Evolutionary conservation across 2,797 vertebrate genomes (phyloP).

Genomic region (Austrolebias charrua): DNA sequence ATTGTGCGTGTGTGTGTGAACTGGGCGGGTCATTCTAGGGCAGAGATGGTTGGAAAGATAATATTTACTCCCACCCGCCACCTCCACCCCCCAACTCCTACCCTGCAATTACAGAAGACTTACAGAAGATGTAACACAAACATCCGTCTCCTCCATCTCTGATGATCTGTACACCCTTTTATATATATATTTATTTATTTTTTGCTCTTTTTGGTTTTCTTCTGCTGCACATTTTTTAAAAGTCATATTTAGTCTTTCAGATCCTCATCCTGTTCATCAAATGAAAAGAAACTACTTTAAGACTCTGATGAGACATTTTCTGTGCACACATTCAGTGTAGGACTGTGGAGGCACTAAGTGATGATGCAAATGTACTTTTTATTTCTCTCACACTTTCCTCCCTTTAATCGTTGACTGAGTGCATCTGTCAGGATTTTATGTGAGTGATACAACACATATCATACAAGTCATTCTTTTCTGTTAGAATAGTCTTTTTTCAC

Average conservation of each 20-base stretch:
- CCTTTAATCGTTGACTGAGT: slow-evolving; percentile 22
- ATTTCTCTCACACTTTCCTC: slow-evolving; percentile 14
- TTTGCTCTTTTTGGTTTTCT: slow-evolving; percentile 1
- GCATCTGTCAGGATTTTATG: slow-evolving; percentile 22
- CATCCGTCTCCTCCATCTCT: slow-evolving; percentile 41
- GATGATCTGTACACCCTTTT: slow-evolving; percentile 10
- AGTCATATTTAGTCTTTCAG: slow-evolving; percentile 10
- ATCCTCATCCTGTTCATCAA: slow-evolving; percentile 27
- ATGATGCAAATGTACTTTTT: slow-evolving; percentile 35
- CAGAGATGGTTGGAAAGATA: slow-evolving; percentile 71
- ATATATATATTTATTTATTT: too few relatives aligned
- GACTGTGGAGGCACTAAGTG: slow-evolving; percentile 16
- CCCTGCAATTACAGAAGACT: slow-evolving; percentile 72
- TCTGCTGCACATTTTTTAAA: not conserved
- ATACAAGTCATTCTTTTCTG: slow-evolving; percentile 7
- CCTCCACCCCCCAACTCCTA: slow-evolving; percentile 28
- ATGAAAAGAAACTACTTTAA: slow-evolving; percentile 6
- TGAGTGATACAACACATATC: slow-evolving; percentile 25
- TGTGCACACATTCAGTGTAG: slow-evolving; percentile 30
- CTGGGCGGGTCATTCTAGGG: slow-evolving; percentile 41
- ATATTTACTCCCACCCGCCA: slow-evolving; percentile 61
- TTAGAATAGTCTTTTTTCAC: too few relatives aligned
- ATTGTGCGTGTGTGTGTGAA: slow-evolving; percentile 13
- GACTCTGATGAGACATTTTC: slow-evolving; percentile 50
- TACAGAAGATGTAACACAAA: slow-evolving; percentile 66